These are phyloP conservation scores for Oryzias dopingdopingensis DNA, from an alignment of 2,797 vertebrate species.

Conservation along the genomic window DNA sequence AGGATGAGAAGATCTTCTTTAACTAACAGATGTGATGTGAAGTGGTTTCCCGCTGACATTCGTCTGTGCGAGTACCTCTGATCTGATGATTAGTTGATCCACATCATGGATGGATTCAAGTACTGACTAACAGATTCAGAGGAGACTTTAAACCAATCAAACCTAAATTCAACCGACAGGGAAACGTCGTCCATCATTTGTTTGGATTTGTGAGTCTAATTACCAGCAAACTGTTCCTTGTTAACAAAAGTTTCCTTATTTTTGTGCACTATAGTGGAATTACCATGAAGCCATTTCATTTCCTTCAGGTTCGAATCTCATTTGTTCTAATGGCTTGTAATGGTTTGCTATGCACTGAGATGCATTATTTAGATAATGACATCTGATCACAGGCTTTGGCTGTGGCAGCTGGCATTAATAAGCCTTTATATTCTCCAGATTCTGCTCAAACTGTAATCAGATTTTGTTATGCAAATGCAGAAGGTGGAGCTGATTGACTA, in stretches of 20 bases:
- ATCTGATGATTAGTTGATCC: not conserved
- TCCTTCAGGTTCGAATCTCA: not conserved
- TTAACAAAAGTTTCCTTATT: not conserved
- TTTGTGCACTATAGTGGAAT: not conserved
- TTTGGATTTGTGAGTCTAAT: not conserved
- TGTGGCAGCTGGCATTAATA: constrained; percentile 16
- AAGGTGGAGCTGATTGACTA: constrained; percentile 3
- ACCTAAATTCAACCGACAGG: not conserved
- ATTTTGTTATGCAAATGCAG: constrained; percentile 28
- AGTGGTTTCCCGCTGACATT: not conserved
- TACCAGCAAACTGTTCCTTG: constrained; percentile 1
- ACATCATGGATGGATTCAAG: not conserved
- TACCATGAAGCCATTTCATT: constrained; percentile 1
- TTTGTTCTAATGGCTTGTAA: constrained; percentile 5
- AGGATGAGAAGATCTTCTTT: not conserved
- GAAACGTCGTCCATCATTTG: not conserved
- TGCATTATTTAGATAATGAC: constrained; percentile 13
- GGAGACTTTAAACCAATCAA: not conserved
- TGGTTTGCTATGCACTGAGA: constrained; percentile 3
- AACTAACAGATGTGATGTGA: not conserved
- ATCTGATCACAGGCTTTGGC: constrained; percentile 13
- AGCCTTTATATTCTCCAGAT: constrained; percentile 7
- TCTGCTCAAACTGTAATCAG: constrained; percentile 9
- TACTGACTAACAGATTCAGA: not conserved
- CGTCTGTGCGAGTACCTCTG: constrained; percentile 5